A percentile compares a stretch with the other conserved stretches of the same genome.
phyloP scores from a whole-genome alignment of 2,113 vertebrate species.

The Spheniscus mendiculus region DNA sequence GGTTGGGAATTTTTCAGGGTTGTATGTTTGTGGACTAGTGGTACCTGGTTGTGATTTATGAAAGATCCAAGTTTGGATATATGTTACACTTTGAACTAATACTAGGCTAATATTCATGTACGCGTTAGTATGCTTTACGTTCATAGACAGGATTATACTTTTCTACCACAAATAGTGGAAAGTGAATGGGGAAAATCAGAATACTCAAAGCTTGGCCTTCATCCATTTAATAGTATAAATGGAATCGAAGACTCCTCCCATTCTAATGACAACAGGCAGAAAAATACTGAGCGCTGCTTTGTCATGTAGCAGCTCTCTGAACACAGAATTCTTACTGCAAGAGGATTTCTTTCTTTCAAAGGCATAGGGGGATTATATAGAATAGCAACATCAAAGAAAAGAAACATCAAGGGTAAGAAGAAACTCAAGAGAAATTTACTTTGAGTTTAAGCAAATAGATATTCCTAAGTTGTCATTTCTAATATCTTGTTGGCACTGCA shows the following conservation, averaged over 20 bases:
- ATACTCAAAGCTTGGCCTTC: background rate
- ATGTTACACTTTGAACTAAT: background rate
- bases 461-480: background rate
- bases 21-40: background rate
- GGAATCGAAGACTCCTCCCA: background rate
- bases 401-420: background rate
- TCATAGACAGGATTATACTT: background rate
- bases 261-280: background rate
- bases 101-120: background rate
- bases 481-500: background rate
- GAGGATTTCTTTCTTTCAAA: background rate
- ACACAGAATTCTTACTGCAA: background rate
- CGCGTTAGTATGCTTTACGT: background rate
- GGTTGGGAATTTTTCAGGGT: background rate
- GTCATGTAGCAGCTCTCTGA: background rate
- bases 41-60: background rate
- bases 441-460: background rate
- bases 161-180: background rate
- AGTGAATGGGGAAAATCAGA: background rate
- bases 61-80: background rate
- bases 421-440: background rate
- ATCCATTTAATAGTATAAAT: background rate
- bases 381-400: background rate
- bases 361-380: background rate
- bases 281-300: background rate